Conservation (phyloP, 2,113 vertebrate genomes). For the Gymnarchus niloticus region DNA sequence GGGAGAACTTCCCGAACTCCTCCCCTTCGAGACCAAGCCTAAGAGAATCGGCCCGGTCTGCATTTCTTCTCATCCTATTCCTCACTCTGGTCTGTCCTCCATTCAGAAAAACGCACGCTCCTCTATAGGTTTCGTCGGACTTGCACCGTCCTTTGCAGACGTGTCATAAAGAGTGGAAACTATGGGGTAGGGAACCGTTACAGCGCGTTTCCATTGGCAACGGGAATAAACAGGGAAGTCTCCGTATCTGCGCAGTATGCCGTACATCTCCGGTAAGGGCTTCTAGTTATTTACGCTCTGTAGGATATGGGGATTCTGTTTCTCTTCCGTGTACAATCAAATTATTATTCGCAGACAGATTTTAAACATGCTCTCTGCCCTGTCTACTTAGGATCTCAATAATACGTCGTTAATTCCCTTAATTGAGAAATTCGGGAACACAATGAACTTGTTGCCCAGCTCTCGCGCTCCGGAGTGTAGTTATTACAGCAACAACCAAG, state of each 20-base stretch:
- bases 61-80: background rate
- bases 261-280: background rate
- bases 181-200: background rate
- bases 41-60: background rate
- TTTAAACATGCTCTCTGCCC: background rate
- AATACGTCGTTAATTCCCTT: background rate
- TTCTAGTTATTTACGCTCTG: background rate
- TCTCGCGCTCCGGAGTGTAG: background rate
- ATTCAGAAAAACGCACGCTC: background rate
- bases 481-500: background rate
- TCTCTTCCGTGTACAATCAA: background rate
- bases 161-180: background rate
- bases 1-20: background rate
- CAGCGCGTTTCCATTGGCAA: constrained; percentile 54
- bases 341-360: background rate
- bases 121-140: background rate
- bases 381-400: background rate
- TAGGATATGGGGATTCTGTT: background rate
- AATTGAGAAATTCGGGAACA: background rate
- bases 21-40: background rate
- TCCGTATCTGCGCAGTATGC: background rate
- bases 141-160: background rate
- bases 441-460: background rate
- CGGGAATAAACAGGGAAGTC: constrained; percentile 48
- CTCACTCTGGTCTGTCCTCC: background rate